Conservation (phyloP, 2,888 invertebrate species). For the Gisinianus flammeolus region DNA sequence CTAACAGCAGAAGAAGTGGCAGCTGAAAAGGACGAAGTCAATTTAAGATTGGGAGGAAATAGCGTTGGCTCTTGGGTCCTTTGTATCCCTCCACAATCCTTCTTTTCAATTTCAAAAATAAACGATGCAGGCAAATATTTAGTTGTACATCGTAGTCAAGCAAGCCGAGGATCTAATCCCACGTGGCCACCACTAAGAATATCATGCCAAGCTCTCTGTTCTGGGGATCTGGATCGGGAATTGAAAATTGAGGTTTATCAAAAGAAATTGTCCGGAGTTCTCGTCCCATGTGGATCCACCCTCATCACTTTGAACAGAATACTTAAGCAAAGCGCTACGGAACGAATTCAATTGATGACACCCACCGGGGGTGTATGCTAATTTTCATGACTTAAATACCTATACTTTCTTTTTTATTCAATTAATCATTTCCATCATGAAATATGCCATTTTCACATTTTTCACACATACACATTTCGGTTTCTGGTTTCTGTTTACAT, state of each 20-base stretch:
- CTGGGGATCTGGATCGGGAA: conserved; percentile 65
- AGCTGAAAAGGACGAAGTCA: conserved; percentile 56
- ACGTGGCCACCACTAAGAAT: conserved; percentile 6
- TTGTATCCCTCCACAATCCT: conserved; percentile 48
- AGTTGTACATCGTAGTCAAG: conserved; percentile 66
- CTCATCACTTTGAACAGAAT: conserved; percentile 63
- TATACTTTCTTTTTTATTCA: background rate
- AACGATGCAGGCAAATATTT: conserved; percentile 62
- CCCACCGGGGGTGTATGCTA: conserved; percentile 10
- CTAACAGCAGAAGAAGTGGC: conserved; percentile 57
- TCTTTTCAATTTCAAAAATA: conserved; percentile 60
- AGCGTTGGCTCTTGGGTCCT: conserved; percentile 44
- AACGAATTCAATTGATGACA: conserved; percentile 14
- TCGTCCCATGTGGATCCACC: conserved; percentile 63
- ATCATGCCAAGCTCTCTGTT: conserved; percentile 64
- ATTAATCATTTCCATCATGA: background rate
- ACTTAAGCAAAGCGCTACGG: conserved; percentile 56
- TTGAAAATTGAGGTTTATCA: conserved; percentile 65
- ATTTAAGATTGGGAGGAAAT: conserved; percentile 9
- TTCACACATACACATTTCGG: too few species aligned
- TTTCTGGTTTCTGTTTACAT: too few species aligned
- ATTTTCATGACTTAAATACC: background rate
- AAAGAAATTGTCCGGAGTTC: conserved; percentile 62
- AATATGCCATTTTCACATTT: too few species aligned
- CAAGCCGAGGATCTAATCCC: conserved; percentile 65